Percentiles rank a stretch among this genome's conserved stretches.
Conservation (phyloP, 2,113 vertebrate species). For the Vulpes ferrilata region DNA sequence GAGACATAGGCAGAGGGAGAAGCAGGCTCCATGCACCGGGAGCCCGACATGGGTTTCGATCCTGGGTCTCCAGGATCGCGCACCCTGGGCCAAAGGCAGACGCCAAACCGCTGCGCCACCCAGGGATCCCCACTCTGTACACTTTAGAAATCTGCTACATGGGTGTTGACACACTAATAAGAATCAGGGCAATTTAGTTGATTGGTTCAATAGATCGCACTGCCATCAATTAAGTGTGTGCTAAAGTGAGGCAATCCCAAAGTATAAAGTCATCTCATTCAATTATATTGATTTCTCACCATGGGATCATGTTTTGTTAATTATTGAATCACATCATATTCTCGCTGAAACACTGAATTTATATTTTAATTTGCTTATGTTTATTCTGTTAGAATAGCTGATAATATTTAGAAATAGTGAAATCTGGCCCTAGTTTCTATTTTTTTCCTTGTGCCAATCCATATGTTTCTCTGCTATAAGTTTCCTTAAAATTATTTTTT, state of each 20-base stretch:
- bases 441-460: neutral
- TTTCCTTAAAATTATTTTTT: slow-evolving; percentile 54
- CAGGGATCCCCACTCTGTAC: too few relatives aligned
- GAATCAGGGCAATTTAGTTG: neutral
- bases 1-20: too few relatives aligned
- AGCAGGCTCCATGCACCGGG: too few relatives aligned
- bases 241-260: neutral
- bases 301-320: neutral
- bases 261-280: neutral
- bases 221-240: neutral
- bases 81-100: too few relatives aligned
- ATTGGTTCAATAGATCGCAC: neutral
- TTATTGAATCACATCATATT: neutral
- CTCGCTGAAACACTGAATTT: neutral
- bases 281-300: neutral
- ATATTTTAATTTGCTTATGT: slow-evolving; percentile 25
- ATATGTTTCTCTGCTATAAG: slow-evolving; percentile 18
- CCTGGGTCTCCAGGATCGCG: too few relatives aligned
- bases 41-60: too few relatives aligned
- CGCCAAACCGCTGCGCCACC: too few relatives aligned
- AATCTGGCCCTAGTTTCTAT: neutral
- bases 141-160: neutral
- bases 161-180: slow-evolving; percentile 18
- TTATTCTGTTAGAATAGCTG: neutral
- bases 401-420: slow-evolving; percentile 13